Percentiles rank a stretch among this genome's conserved stretches.
phyloP scores from a whole-genome alignment of 2,888 invertebrate genomes.

The Ichneumoninae sp. region DNA sequence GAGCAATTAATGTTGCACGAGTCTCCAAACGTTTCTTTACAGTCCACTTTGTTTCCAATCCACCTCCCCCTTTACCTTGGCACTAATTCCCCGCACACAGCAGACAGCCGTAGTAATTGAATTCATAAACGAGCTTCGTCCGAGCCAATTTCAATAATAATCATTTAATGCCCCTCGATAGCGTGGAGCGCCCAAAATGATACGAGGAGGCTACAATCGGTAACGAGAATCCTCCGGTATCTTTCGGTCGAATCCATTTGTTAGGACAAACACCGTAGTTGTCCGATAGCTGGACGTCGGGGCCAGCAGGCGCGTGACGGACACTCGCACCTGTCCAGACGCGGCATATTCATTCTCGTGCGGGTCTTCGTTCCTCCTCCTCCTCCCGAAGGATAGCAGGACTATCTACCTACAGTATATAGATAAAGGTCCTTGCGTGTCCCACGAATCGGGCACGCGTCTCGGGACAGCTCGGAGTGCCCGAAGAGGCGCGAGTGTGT shows the following conservation, averaged over 20 bases:
- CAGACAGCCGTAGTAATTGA: neutral
- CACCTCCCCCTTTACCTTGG: neutral
- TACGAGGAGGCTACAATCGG: neutral
- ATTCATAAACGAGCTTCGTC: neutral
- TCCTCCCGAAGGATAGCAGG: conserved; percentile 4
- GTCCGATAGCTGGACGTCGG: conserved; percentile 1
- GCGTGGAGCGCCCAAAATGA: neutral
- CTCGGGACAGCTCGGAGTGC: neutral
- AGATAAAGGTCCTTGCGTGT: neutral
- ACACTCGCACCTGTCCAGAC: conserved; percentile 60
- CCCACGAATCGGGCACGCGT: conserved; percentile 5
- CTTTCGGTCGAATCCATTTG: neutral
- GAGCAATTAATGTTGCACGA: too few relatives aligned
- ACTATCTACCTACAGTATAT: neutral
- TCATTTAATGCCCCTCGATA: neutral
- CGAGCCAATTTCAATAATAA: conserved; percentile 7
- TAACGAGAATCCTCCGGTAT: neutral
- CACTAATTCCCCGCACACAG: neutral
- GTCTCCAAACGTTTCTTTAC: too few relatives aligned
- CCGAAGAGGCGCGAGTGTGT: neutral
- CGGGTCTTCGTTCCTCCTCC: conserved; percentile 39
- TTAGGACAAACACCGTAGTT: neutral
- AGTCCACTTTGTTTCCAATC: neutral
- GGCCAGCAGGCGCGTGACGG: conserved; percentile 55
- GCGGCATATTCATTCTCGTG: conserved; percentile 53